Conservation (phyloP, 2,888 invertebrate species). For the Drosophila neotestacea region DNA sequence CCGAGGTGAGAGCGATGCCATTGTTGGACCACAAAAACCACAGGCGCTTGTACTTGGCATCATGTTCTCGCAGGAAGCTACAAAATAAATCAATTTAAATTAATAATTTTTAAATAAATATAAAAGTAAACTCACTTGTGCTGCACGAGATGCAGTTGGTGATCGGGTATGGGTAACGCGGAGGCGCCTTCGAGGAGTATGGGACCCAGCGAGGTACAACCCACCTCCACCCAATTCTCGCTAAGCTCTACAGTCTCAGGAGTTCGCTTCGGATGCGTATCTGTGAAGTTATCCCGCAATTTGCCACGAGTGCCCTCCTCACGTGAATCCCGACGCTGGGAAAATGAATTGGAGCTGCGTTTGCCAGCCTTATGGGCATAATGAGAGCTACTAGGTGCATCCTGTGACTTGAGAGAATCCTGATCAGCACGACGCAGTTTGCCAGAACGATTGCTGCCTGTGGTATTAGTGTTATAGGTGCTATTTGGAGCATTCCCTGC, state of each 20-base stretch:
- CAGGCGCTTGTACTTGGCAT: constrained; percentile 93
- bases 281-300: constrained; percentile 81
- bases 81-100: neutral
- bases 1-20: constrained; percentile 83
- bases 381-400: constrained; percentile 58
- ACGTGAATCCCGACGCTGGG: constrained; percentile 84
- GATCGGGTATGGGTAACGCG: constrained; percentile 91
- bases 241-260: constrained; percentile 83
- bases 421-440: constrained; percentile 83
- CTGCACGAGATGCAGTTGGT: constrained; percentile 91
- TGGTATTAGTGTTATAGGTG: constrained; percentile 89
- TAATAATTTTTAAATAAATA: neutral
- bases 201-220: constrained; percentile 95
- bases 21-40: constrained; percentile 96
- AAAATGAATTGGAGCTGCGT: constrained; percentile 84
- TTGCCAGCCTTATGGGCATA: constrained; percentile 68
- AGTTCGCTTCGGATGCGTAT: constrained; percentile 77
- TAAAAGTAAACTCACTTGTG: constrained; percentile 87
- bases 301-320: constrained; percentile 80
- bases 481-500: constrained; percentile 84
- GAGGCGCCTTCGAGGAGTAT: constrained; percentile 95
- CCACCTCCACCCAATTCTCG: constrained; percentile 96
- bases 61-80: constrained; percentile 91
- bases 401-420: constrained; percentile 81
- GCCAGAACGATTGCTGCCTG: constrained; percentile 85